These are phyloP conservation scores for Odontocerum albicorne DNA, from an alignment of 2,888 invertebrate species.

Conservation along the genomic window DNA sequence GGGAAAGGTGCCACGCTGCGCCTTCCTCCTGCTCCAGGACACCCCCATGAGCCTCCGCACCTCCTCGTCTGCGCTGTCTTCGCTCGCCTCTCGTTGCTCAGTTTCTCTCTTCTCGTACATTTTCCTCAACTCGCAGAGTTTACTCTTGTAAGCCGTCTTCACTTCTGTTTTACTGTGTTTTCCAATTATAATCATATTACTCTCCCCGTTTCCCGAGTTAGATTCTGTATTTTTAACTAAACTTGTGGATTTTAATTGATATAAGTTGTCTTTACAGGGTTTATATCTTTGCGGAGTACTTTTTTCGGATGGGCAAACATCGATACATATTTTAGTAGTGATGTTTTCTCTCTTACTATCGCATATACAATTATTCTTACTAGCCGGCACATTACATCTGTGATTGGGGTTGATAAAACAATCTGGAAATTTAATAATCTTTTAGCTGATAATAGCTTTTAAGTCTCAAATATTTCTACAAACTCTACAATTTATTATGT, in stretches of 20 bases:
- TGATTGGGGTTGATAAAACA: conserved; percentile 47
- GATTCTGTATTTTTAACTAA: conserved; percentile 47
- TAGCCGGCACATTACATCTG: conserved; percentile 41
- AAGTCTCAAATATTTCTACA: too few species aligned
- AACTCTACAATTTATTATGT: too few species aligned
- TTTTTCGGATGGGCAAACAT: conserved; percentile 44
- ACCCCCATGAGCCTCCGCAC: conserved; percentile 58
- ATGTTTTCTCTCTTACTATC: conserved; percentile 41
- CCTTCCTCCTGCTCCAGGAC: conserved; percentile 21
- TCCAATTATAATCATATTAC: conserved; percentile 27
- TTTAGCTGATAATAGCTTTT: too few species aligned
- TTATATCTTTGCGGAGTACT: conserved; percentile 21
- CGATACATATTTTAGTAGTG: conserved; percentile 51
- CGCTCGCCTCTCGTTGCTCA: conserved; percentile 49
- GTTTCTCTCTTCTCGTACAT: conserved; percentile 42
- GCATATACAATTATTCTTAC: conserved; percentile 5
- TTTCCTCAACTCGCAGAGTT: conserved; percentile 46
- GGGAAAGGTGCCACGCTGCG: conserved; percentile 8
- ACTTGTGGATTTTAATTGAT: conserved; percentile 50
- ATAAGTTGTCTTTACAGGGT: conserved; percentile 40
- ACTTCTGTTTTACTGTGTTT: conserved; percentile 18
- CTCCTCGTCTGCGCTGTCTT: conserved; percentile 60
- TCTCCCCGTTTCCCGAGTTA: conserved; percentile 21
- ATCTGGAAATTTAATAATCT: conserved; percentile 37
- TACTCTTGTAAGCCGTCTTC: conserved; percentile 28